phyloP scores from a whole-genome alignment of 2,888 invertebrate genomes.

The Acholoe squamosa region DNA sequence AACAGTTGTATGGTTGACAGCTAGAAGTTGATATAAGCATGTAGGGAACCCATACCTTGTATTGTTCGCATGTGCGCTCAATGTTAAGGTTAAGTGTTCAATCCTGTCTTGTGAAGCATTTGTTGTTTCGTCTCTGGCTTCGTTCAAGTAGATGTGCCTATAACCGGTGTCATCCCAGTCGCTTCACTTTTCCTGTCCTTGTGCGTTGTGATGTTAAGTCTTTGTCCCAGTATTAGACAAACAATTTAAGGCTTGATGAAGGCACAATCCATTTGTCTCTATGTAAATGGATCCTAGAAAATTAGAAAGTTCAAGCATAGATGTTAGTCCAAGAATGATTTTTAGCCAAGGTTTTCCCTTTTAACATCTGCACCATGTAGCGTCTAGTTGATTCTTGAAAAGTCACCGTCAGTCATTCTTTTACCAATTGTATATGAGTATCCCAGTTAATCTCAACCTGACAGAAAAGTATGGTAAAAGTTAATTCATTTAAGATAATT shows the following conservation, averaged over 20 bases:
- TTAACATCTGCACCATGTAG: no score
- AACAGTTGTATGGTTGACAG: background rate
- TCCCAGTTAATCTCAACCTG: no score
- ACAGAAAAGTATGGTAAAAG: no score
- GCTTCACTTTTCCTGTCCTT: background rate
- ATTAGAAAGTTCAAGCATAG: background rate
- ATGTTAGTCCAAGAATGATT: background rate
- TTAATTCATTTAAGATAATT: no score
- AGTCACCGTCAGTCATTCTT: no score
- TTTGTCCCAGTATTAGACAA: background rate
- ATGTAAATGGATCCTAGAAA: constrained; percentile 30
- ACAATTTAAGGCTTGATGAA: constrained; percentile 27
- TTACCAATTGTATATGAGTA: no score
- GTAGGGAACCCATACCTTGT: background rate
- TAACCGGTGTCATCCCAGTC: background rate
- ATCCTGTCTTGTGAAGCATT: background rate
- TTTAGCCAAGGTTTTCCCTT: background rate
- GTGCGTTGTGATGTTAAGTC: background rate
- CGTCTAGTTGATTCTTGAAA: background rate
- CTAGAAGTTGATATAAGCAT: background rate
- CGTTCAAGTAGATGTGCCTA: background rate
- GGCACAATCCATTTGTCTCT: constrained; percentile 10
- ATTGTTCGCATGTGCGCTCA: background rate
- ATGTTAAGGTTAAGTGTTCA: background rate
- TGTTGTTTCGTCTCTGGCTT: background rate